phyloP scores from a whole-genome alignment of 2,797 vertebrate species.

The Apogon hyalosoma region DNA sequence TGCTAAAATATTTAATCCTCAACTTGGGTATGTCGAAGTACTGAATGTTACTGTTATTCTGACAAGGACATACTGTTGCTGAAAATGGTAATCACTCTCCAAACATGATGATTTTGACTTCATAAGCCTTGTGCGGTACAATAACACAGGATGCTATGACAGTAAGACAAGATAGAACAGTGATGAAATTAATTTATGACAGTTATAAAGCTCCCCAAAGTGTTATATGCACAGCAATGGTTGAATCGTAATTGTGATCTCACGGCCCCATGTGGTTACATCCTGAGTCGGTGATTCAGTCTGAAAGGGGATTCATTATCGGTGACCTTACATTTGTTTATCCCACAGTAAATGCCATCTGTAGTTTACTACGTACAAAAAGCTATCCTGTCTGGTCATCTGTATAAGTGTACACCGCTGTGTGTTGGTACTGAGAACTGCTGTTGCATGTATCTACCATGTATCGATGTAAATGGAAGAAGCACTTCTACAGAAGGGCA shows the following conservation, averaged over 20 bases:
- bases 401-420: neutral
- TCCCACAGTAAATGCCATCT: neutral
- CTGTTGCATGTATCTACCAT: neutral
- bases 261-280: neutral
- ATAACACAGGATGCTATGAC: neutral
- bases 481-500: constrained; percentile 10
- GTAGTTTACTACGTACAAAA: neutral
- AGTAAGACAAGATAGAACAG: neutral
- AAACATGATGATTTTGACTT: neutral
- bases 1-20: no score
- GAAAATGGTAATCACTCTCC: neutral
- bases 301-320: neutral
- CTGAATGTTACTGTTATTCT: neutral
- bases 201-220: neutral
- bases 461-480: constrained; percentile 48
- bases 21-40: no score
- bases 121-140: neutral
- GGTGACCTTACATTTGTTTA: neutral
- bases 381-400: neutral
- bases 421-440: neutral
- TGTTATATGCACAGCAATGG: no score
- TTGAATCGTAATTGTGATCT: neutral
- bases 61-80: neutral
- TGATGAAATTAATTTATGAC: neutral
- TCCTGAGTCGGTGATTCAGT: neutral